A percentile compares a stretch with the other conserved stretches of the same genome.
Conservation (phyloP, 2,113 vertebrate species). For the Lethenteron reissneri region DNA sequence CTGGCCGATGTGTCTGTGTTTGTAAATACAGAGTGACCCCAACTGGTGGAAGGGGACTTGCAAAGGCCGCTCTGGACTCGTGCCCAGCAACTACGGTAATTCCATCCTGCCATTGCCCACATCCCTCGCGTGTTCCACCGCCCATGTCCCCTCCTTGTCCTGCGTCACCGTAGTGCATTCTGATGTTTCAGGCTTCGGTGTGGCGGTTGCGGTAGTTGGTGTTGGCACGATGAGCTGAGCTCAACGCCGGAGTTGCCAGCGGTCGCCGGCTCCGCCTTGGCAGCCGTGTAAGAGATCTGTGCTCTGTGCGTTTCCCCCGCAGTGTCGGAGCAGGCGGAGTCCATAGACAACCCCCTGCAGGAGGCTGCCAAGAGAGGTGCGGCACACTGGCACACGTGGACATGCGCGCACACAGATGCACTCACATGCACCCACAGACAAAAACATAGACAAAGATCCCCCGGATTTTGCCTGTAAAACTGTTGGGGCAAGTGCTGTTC, state of each 20-base stretch:
- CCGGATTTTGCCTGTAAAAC: neutral
- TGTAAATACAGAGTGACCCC: conserved; percentile 48
- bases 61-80: conserved; percentile 72
- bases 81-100: conserved; percentile 96
- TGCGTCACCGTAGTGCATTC: too few species aligned
- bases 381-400: neutral
- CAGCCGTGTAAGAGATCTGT: too few species aligned
- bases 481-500: too few species aligned
- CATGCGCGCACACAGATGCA: neutral
- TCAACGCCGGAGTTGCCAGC: too few species aligned
- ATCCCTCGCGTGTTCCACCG: too few species aligned
- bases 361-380: conserved; percentile 88
- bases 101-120: conserved; percentile 3
- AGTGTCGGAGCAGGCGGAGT: conserved; percentile 86
- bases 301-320: conserved; percentile 4
- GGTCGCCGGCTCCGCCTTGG: too few species aligned
- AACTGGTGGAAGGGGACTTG: conserved; percentile 98
- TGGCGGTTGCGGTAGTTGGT: too few species aligned
- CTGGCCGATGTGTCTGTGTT: conserved; percentile 10
- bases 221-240: too few species aligned
- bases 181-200: too few species aligned
- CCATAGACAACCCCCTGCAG: conserved; percentile 85
- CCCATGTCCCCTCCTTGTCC: too few species aligned
- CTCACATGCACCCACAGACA: neutral
- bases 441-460: neutral